Conservation (phyloP, 2,113 vertebrate species). For the human (Homo sapiens) region GRCh38 chr4:167330001-167330500, state of each 20-base stretch:
- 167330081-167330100: neutral
- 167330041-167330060: too few relatives aligned
- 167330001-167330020: neutral
- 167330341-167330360: neutral
- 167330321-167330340: neutral
- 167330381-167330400: neutral
- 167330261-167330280: neutral
- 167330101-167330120: neutral
- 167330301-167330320: neutral
- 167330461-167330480: neutral
- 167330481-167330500: too few relatives aligned
- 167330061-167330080: neutral
- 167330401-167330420: neutral
- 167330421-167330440: neutral
- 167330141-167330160: neutral
- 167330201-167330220: neutral
- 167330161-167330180: neutral
- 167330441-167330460: neutral
- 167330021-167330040: accelerated
- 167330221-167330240: neutral
- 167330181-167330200: neutral
- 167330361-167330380: neutral
- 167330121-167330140: neutral
- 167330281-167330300: neutral
- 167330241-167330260: neutral